A percentile compares a stretch with the other conserved stretches of the same genome.
Evolutionary conservation across 2,113 vertebrate genomes (phyloP).

Genomic region (Microtus oregoni): DNA sequence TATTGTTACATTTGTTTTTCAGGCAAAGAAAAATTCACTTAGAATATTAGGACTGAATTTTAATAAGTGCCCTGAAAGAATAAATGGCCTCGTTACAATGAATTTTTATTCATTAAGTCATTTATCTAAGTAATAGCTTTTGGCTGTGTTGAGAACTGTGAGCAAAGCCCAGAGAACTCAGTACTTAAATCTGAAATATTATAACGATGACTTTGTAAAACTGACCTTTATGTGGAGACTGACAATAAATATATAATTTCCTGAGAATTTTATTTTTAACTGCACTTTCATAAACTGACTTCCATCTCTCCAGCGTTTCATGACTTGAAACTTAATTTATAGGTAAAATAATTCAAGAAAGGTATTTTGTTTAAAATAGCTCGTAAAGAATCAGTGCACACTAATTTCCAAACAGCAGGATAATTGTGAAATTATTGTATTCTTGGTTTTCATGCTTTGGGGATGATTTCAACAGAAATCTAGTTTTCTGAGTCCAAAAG

Average conservation of each 20-base stretch:
- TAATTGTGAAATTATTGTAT: neutral
- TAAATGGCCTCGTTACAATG: neutral
- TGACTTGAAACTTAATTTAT: neutral
- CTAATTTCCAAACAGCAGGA: neutral
- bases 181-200: constrained; percentile 10
- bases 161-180: neutral
- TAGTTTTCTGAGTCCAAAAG: neutral
- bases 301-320: neutral
- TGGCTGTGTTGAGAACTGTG: neutral
- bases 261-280: constrained; percentile 29
- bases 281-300: neutral
- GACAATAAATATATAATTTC: neutral
- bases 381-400: neutral
- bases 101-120: neutral
- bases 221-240: neutral
- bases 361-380: constrained; percentile 21
- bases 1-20: neutral
- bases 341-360: constrained; percentile 6
- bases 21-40: constrained; percentile 25
- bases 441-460: neutral
- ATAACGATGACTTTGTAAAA: neutral
- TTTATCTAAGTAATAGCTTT: neutral
- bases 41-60: neutral
- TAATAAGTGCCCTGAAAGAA: neutral
- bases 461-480: constrained; percentile 25